A percentile compares a stretch with the other conserved stretches of the same genome.
phyloP scores from a whole-genome alignment of 2,888 invertebrate genomes.

The Kryphioiulus occultus region DNA sequence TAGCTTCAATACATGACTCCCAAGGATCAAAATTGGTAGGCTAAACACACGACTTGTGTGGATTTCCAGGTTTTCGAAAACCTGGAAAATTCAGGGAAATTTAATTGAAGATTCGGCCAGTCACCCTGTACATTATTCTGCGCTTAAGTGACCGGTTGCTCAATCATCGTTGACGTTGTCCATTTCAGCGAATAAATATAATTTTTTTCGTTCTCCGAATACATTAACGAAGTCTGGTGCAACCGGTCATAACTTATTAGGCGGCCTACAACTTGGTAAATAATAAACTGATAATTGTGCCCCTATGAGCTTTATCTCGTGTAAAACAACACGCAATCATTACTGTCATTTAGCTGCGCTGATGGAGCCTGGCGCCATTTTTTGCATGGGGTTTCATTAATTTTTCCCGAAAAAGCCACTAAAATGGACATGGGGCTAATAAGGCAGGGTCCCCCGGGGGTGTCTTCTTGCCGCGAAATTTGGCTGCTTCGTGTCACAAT shows the following conservation, averaged over 20 bases:
- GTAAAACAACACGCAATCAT: slow-evolving; percentile 5
- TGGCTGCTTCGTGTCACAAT: slow-evolving; percentile 16
- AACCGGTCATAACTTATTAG: background rate
- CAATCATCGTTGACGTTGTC: background rate
- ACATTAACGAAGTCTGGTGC: background rate
- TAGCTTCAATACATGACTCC: too few relatives aligned
- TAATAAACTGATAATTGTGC: background rate
- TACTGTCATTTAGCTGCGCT: background rate
- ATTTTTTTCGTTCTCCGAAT: background rate
- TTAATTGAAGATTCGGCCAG: too few relatives aligned
- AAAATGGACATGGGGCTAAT: slow-evolving; percentile 7
- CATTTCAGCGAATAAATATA: background rate
- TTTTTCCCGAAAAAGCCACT: background rate
- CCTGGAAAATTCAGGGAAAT: too few relatives aligned
- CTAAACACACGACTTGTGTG: too few relatives aligned
- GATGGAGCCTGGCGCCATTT: background rate
- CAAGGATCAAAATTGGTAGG: too few relatives aligned
- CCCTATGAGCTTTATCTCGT: background rate
- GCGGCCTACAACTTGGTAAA: background rate
- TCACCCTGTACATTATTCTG: too few relatives aligned
- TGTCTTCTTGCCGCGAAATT: background rate
- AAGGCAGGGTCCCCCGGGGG: background rate
- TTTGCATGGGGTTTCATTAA: background rate
- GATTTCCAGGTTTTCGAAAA: too few relatives aligned
- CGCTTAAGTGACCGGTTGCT: background rate